Conservation (phyloP, 2,797 vertebrate species). For the Coregonus sp. region DNA sequence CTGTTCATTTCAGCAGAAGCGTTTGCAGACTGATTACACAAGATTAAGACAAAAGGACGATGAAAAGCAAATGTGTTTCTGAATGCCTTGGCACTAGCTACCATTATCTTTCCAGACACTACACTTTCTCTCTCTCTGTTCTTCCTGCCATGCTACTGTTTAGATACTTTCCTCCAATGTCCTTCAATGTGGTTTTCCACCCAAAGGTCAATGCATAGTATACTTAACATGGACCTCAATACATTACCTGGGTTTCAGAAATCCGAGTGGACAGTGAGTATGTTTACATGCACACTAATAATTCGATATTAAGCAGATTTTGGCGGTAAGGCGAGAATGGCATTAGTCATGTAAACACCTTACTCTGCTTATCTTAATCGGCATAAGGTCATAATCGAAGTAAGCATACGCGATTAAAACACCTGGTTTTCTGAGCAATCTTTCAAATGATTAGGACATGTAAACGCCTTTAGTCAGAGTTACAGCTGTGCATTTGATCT, state of each 20-base stretch:
- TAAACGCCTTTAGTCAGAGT: too few relatives aligned
- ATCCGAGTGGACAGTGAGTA: neutral
- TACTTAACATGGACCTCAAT: neutral
- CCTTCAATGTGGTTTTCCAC: neutral
- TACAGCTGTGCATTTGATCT: too few relatives aligned
- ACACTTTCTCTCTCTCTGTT: neutral
- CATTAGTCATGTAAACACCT: too few relatives aligned
- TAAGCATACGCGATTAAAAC: too few relatives aligned
- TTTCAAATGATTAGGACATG: too few relatives aligned
- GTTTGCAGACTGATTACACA: neutral
- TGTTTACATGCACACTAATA: too few relatives aligned
- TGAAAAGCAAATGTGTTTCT: neutral
- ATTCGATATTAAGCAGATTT: too few relatives aligned
- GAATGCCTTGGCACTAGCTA: neutral
- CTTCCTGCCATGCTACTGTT: neutral
- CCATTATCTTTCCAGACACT: neutral
- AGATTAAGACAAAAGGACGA: neutral
- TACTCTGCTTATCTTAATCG: too few relatives aligned
- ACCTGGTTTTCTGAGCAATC: too few relatives aligned
- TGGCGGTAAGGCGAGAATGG: too few relatives aligned
- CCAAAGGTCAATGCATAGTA: neutral
- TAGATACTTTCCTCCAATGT: neutral
- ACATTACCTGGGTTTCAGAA: neutral
- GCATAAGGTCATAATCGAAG: too few relatives aligned
- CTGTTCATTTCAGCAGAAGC: neutral